Base-by-base conservation (phyloP, 2,113 vertebrate genomes). In the Vombatus ursinus region DNA sequence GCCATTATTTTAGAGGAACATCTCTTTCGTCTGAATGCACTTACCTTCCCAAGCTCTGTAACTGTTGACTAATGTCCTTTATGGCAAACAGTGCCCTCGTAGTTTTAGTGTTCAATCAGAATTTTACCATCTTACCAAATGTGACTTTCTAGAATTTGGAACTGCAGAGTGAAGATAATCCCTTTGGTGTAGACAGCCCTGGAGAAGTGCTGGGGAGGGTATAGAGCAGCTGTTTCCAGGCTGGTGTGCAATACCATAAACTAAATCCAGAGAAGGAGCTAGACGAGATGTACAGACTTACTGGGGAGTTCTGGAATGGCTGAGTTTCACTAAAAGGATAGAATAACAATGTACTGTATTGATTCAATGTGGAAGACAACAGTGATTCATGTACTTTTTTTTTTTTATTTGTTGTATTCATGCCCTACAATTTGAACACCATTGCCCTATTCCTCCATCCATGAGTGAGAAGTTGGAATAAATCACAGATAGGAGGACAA, bases 141-240 rank as follows among this genome's bases (percentile, higher is more conserved):
- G 50, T 47, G 90, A 92, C 91, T 96, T 96, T 97, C 96, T 93
- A 94, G 94, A 91, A 77, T 96, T 94, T 96, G 96, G 93, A 91
- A 90, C 91, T 95, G 68, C 96, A 94, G 23, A 84, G 96, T 96
- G 95, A 95, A 97, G 97, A 97, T 95, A 97, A 54, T 89, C 25
- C 89, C 90, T 98, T 98, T 98, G 98, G 98, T 98, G 96, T 89
- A 91, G 95, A 52, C 92, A 91, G 97, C 95, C 92, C 97, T 89
- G 94, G 92, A 96, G 98, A 97, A 90, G 96, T 93, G 90, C 94
- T 97, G 96, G 97, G 98, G 98, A 98, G 90, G 95, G 95, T 97
- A 95, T 96, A 97, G 97, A 98, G 96, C 92, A 98, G 95, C 96
- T 97, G 94, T 93, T 92, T 92, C 89, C 44, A 95, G 96, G 94